phyloP scores from a whole-genome alignment of 2,113 vertebrate genomes.

The Todiramphus chloris region DNA sequence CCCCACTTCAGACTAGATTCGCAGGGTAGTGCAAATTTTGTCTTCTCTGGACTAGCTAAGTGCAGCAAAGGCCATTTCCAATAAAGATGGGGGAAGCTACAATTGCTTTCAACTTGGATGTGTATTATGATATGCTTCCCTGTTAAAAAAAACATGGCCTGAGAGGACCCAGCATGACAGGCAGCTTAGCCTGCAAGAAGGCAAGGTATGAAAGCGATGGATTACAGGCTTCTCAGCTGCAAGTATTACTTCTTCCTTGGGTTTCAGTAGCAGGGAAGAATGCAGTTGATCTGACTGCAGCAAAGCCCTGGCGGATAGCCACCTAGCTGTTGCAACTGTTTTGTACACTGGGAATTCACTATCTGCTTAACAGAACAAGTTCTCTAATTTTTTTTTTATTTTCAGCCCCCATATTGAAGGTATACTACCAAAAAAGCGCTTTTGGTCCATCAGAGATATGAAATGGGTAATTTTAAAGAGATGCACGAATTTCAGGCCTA shows the following conservation, averaged over 20 bases:
- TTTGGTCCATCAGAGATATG: neutral
- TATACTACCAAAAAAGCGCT: neutral
- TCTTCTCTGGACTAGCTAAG: neutral
- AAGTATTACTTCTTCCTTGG: neutral
- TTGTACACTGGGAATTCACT: neutral
- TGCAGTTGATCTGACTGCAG: neutral
- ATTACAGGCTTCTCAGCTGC: neutral
- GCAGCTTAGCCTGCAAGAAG: neutral
- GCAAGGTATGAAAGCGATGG: slow-evolving; percentile 10
- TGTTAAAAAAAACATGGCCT: neutral
- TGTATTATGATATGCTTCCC: neutral
- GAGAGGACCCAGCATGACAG: neutral
- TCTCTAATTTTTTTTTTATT: neutral
- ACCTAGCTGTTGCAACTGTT: neutral
- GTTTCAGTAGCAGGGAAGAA: slow-evolving; percentile 24
- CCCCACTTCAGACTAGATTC: neutral
- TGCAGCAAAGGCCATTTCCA: neutral
- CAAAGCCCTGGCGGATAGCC: neutral
- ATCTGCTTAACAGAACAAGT: neutral
- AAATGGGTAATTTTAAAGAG: neutral
- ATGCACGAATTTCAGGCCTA: neutral
- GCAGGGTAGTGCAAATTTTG: neutral
- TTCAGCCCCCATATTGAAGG: neutral
- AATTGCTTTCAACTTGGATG: neutral
- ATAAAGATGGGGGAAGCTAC: neutral